Evolutionary conservation across 1,140 invertebrate species (phyloP).

Genomic region (Drosophila erecta): DNA sequence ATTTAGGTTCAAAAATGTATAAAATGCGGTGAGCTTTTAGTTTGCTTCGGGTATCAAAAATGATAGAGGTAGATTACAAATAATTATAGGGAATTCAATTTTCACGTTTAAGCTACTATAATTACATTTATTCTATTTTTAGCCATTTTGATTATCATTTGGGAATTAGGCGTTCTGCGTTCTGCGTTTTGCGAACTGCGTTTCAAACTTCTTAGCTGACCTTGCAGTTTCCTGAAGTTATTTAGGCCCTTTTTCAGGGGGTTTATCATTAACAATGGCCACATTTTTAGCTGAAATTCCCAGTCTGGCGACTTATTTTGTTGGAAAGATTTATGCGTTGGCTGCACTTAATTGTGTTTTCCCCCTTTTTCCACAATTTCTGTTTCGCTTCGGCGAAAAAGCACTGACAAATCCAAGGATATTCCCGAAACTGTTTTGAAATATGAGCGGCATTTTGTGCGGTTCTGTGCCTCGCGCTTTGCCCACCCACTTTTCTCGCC

Average conservation of each 20-base stretch:
- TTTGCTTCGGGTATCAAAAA: too few species aligned
- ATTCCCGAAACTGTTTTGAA: slow-evolving; percentile 63
- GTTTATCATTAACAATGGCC: slow-evolving; percentile 22
- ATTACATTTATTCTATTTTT: neutral
- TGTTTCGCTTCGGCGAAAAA: neutral
- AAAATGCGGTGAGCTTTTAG: neutral
- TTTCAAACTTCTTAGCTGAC: neutral
- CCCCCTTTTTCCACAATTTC: neutral
- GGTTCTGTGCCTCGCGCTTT: slow-evolving; percentile 37
- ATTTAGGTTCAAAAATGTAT: slow-evolving; percentile 6
- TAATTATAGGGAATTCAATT: neutral
- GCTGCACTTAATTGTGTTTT: slow-evolving; percentile 46
- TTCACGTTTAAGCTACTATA: neutral
- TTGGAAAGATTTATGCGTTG: slow-evolving; percentile 34
- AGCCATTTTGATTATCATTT: too few species aligned
- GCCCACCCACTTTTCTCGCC: slow-evolving; percentile 4
- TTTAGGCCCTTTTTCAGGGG: neutral
- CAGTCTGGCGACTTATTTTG: slow-evolving; percentile 32
- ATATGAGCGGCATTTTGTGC: slow-evolving; percentile 66
- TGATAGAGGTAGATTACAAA: neutral
- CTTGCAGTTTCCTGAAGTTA: slow-evolving; percentile 2
- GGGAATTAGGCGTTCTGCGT: neutral
- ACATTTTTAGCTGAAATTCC: slow-evolving; percentile 1
- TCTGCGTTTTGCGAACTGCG: too few species aligned
- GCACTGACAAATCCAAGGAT: slow-evolving; percentile 41